Evolutionary conservation across 1,140 invertebrate genomes (phyloP).

Genomic region (Cydia strobilella): DNA sequence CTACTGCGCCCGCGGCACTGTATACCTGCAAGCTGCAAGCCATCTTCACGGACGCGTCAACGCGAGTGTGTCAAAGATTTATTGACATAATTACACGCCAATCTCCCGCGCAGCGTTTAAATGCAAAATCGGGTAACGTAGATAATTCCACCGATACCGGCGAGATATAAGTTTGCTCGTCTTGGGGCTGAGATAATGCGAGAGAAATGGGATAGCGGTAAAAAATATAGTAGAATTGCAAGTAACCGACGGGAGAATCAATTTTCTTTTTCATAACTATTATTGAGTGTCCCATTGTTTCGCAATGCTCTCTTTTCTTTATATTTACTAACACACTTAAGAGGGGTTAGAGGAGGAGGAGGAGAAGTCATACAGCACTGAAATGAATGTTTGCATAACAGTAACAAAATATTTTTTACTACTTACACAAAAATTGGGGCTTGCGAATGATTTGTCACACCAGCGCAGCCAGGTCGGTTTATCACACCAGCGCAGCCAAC

Average conservation of each 20-base stretch:
- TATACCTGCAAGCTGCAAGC: constrained; percentile 3
- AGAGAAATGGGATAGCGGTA: neutral
- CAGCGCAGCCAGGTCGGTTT: too few species aligned
- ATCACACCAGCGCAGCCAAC: too few species aligned
- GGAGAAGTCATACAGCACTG: too few species aligned
- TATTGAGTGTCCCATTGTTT: too few species aligned
- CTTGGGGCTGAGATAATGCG: neutral
- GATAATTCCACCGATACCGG: constrained; percentile 28
- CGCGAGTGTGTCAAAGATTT: constrained; percentile 35
- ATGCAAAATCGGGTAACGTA: constrained; percentile 39
- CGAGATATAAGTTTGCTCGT: neutral
- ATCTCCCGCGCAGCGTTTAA: constrained; percentile 36
- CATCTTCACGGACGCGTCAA: constrained; percentile 30
- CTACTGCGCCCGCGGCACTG: neutral
- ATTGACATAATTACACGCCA: constrained; percentile 34
- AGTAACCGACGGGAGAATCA: neutral
- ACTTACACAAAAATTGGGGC: too few species aligned
- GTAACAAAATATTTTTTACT: too few species aligned
- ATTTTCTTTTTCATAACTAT: too few species aligned
- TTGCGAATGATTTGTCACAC: too few species aligned
- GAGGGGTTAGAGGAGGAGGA: too few species aligned
- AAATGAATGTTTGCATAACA: too few species aligned
- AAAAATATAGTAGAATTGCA: neutral
- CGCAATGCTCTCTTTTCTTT: too few species aligned
- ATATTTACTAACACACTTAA: too few species aligned